Conservation (phyloP, 1,140 invertebrate genomes). For the Ceratitis capitata region DNA sequence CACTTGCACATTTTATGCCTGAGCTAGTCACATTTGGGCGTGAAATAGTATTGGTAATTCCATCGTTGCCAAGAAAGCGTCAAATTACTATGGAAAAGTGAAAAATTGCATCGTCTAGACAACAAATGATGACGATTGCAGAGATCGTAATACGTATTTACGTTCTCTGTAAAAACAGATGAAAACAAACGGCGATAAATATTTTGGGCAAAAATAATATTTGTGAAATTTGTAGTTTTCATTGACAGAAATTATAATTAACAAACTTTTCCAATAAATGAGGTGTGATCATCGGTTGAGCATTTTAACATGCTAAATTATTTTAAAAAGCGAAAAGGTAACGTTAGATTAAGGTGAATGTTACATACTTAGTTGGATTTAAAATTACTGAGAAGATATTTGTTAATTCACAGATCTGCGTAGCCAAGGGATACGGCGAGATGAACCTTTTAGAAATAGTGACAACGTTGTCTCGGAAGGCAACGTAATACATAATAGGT, state of each 20-base stretch:
- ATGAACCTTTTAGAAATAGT: neutral
- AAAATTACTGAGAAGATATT: neutral
- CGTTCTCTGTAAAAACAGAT: neutral
- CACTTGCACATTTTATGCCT: no score
- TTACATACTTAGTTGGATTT: neutral
- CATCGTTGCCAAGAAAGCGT: no score
- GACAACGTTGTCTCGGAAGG: no score
- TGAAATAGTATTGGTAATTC: no score
- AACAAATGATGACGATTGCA: neutral
- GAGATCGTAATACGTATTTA: neutral
- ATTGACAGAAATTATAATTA: neutral
- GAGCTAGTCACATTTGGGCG: no score
- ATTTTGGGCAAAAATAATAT: neutral
- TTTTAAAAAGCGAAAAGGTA: slow-evolving; percentile 61
- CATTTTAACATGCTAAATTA: slow-evolving; percentile 59
- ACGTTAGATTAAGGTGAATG: slow-evolving; percentile 40
- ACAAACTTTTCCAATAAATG: neutral
- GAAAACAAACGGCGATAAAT: neutral
- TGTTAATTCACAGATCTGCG: neutral
- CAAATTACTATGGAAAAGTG: no score
- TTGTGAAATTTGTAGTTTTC: neutral
- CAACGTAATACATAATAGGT: neutral
- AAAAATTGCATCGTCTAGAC: no score
- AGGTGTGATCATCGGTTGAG: neutral
- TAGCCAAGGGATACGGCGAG: neutral